Conservation (phyloP, 2,888 invertebrate species). For the Chalcis sispes region DNA sequence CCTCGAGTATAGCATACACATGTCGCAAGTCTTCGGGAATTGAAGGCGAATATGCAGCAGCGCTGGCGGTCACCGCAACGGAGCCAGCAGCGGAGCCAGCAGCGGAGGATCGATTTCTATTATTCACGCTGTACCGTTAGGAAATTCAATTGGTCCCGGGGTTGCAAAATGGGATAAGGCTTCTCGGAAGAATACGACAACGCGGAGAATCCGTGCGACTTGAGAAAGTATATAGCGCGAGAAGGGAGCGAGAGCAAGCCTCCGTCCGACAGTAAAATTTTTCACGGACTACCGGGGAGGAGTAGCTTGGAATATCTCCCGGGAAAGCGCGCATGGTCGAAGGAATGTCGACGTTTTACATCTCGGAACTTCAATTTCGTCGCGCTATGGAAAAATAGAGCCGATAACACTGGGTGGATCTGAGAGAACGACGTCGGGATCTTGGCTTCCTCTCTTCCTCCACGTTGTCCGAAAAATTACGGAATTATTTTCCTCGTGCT, state of each 20-base stretch:
- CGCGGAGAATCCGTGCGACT: conserved; percentile 36
- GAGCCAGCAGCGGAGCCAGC: too few relatives aligned
- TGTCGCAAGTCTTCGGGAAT: conserved; percentile 21
- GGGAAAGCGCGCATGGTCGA: conserved; percentile 25
- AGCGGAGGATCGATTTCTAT: conserved; percentile 55
- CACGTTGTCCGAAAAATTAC: conserved; percentile 34
- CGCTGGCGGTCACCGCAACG: neutral
- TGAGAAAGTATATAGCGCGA: neutral
- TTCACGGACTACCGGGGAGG: conserved; percentile 40
- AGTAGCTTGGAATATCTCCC: conserved; percentile 39
- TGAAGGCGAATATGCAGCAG: neutral
- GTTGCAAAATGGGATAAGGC: conserved; percentile 23
- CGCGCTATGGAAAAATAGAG: conserved; percentile 42
- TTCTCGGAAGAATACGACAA: conserved; percentile 49
- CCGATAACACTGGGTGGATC: conserved; percentile 48
- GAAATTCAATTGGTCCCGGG: conserved; percentile 52
- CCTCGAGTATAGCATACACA: too few relatives aligned
- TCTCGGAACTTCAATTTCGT: conserved; percentile 55
- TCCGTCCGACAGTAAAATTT: conserved; percentile 56
- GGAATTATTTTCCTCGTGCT: conserved; percentile 19
- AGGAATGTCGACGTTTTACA: conserved; percentile 57
- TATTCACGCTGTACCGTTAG: conserved; percentile 54
- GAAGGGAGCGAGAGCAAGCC: conserved; percentile 3
- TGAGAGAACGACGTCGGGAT: conserved; percentile 9
- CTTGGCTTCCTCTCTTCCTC: neutral